Conservation (phyloP, 1,140 invertebrate genomes). For the Trachelipus rathkii region DNA sequence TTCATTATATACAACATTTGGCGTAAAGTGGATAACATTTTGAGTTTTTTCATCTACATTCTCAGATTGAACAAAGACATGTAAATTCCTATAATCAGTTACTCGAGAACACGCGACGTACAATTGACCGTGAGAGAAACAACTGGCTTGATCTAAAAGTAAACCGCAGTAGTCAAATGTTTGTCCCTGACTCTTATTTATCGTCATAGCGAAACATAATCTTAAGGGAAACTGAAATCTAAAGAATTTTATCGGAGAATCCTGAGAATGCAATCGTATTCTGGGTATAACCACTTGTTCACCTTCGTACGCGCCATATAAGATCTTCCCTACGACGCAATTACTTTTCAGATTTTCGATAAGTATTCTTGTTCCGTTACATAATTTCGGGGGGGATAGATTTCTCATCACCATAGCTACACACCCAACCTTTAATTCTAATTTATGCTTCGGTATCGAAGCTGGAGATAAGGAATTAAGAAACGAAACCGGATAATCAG, state of each 20-base stretch:
- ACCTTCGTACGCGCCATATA: neutral
- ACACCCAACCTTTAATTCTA: neutral
- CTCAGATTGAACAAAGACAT: neutral
- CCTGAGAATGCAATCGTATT: neutral
- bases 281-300: constrained; percentile 1
- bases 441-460: neutral
- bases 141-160: neutral
- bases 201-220: constrained; percentile 5
- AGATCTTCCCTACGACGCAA: neutral
- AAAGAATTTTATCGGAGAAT: neutral
- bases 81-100: neutral
- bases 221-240: neutral
- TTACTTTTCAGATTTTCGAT: neutral
- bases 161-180: neutral
- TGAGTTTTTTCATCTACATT: neutral
- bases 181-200: constrained; percentile 14
- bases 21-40: neutral
- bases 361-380: neutral
- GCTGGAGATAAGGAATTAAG: neutral
- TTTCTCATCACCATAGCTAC: neutral
- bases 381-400: neutral
- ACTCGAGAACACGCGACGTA: constrained; percentile 3
- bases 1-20: neutral
- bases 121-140: constrained; percentile 14
- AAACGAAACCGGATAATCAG: neutral